These are phyloP conservation scores for Achroia grisella DNA, from an alignment of 1,140 invertebrate genomes.

Conservation along the genomic window DNA sequence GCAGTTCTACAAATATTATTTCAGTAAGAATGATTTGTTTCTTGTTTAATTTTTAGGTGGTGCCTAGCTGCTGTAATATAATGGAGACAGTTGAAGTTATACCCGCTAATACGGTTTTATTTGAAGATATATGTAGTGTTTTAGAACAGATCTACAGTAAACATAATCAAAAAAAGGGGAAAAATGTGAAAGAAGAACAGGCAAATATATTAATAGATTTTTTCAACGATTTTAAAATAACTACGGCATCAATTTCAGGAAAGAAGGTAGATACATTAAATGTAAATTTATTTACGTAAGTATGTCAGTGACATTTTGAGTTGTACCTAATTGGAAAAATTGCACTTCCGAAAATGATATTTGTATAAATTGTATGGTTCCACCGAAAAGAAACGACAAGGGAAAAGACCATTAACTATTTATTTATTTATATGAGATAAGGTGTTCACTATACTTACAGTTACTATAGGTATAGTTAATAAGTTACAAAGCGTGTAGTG, in stretches of 20 bases:
- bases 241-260: constrained; percentile 20
- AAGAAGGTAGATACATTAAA: constrained; percentile 44
- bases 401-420: no score
- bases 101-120: constrained; percentile 42
- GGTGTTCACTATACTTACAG: no score
- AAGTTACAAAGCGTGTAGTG: no score
- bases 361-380: no score
- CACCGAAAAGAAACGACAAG: no score
- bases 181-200: constrained; percentile 25
- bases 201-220: constrained; percentile 35
- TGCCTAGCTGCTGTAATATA: not conserved
- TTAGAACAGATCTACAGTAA: constrained; percentile 49
- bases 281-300: constrained; percentile 2
- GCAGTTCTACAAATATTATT: no score
- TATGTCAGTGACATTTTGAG: no score
- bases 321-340: not conserved
- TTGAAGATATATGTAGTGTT: constrained; percentile 47
- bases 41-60: no score
- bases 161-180: not conserved
- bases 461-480: no score
- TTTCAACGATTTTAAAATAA: constrained; percentile 35
- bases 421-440: no score
- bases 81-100: constrained; percentile 21
- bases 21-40: no score
- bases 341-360: no score